phyloP scores from a whole-genome alignment of 2,888 invertebrate species.

The Tanytarsus gracilentus region DNA sequence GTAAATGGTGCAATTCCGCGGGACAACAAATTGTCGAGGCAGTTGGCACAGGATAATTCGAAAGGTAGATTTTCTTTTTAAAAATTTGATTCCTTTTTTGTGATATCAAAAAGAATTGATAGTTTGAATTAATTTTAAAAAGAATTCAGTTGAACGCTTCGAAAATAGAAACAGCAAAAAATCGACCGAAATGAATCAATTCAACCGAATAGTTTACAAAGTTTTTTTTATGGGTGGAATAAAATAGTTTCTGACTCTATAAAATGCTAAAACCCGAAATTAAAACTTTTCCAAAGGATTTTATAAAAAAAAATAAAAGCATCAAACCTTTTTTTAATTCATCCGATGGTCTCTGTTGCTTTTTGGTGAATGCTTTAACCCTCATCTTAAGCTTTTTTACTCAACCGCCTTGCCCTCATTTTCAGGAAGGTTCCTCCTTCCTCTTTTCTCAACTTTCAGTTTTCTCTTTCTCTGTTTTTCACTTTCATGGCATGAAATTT shows the following conservation, averaged over 20 bases:
- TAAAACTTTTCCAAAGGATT: neutral
- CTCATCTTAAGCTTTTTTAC: neutral
- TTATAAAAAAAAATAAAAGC: neutral
- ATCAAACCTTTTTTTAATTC: neutral
- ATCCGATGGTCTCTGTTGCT: neutral
- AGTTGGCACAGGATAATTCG: conserved; percentile 1
- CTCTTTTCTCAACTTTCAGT: neutral
- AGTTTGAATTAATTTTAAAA: no score
- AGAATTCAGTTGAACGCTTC: no score
- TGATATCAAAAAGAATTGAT: no score
- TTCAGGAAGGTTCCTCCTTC: neutral
- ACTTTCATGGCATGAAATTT: neutral
- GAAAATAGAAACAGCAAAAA: no score
- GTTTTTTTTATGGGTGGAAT: no score
- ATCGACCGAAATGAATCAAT: conserved; percentile 25
- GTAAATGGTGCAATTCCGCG: conserved; percentile 19
- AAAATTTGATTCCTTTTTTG: no score
- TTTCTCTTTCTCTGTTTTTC: neutral
- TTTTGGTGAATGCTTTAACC: neutral
- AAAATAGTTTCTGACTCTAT: neutral
- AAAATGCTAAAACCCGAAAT: neutral
- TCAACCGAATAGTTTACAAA: no score
- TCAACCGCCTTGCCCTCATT: neutral
- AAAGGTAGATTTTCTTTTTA: no score
- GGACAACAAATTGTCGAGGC: no score